Evolutionary conservation across 2,888 invertebrate species (phyloP).

Genomic region (Scaptodrosophila latifasciaeformis): DNA sequence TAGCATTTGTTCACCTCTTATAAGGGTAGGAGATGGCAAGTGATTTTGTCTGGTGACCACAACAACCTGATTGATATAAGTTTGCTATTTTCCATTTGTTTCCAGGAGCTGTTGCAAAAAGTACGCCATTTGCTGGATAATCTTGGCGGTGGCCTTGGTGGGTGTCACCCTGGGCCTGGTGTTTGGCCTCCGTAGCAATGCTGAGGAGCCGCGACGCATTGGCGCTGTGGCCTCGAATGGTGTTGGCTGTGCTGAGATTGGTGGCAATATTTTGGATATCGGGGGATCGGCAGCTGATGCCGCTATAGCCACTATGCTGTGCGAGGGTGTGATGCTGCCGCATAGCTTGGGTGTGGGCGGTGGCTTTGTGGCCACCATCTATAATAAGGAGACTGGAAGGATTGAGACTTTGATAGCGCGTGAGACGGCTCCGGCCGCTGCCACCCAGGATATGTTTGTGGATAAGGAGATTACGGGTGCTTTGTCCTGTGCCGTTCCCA

Average conservation of each 20-base stretch:
- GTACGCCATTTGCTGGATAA: conserved; percentile 53
- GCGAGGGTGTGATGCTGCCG: conserved; percentile 88
- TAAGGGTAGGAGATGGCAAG: conserved; percentile 20
- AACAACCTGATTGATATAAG: background rate
- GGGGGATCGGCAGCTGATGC: conserved; percentile 90
- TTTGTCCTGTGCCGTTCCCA: conserved; percentile 88
- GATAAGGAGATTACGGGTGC: conserved; percentile 71
- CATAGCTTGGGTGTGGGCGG: conserved; percentile 93
- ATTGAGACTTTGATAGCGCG: conserved; percentile 83
- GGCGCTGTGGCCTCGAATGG: conserved; percentile 84
- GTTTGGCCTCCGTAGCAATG: conserved; percentile 40
- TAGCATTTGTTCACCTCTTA: no score
- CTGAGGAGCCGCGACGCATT: conserved; percentile 32
- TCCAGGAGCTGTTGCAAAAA: conserved; percentile 38
- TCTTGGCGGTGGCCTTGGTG: conserved; percentile 50
- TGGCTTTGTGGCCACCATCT: conserved; percentile 90
- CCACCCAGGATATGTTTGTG: conserved; percentile 82
- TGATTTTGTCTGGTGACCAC: background rate
- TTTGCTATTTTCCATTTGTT: no score
- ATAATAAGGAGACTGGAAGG: conserved; percentile 79
- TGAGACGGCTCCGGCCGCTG: conserved; percentile 84
- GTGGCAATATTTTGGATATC: conserved; percentile 81
- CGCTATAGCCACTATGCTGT: conserved; percentile 88
- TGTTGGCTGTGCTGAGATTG: conserved; percentile 83
- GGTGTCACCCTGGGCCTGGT: conserved; percentile 58